Percentiles rank a stretch among this genome's conserved stretches.
These are phyloP conservation scores for Agapornis roseicollis DNA, from an alignment of 2,113 vertebrate species.

Conservation along the genomic window DNA sequence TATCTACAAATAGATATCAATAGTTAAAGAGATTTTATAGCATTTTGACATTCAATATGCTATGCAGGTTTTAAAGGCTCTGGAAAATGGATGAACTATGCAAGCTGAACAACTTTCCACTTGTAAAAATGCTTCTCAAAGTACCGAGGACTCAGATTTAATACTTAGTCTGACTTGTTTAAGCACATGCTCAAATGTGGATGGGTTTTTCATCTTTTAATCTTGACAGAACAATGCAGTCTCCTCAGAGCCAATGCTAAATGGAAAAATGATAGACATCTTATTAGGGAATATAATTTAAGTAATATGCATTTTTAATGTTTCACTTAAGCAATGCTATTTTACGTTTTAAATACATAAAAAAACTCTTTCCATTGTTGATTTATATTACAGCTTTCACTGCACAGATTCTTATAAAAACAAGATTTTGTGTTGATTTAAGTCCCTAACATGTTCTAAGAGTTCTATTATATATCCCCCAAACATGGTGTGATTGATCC, in stretches of 20 bases:
- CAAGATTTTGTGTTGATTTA: conserved; percentile 24
- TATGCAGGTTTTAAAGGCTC: conserved; percentile 67
- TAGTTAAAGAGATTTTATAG: conserved; percentile 69
- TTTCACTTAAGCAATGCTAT: conserved; percentile 49
- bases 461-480: conserved; percentile 18
- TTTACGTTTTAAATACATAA: conserved; percentile 23
- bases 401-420: conserved; percentile 33
- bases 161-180: conserved; percentile 70
- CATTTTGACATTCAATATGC: conserved; percentile 47
- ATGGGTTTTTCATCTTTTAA: conserved; percentile 55
- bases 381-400: neutral
- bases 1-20: conserved; percentile 71
- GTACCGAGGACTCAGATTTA: conserved; percentile 65
- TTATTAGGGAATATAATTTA: conserved; percentile 58
- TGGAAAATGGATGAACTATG: conserved; percentile 67
- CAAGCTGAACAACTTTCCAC: conserved; percentile 70
- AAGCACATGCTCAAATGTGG: conserved; percentile 62
- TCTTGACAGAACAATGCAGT: conserved; percentile 42
- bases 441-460: conserved; percentile 16
- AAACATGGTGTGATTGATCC: neutral
- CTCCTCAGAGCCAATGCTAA: conserved; percentile 13
- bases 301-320: conserved; percentile 57
- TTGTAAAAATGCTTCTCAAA: conserved; percentile 70
- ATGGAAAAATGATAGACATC: conserved; percentile 36
- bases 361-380: neutral